Conservation (phyloP, 2,888 invertebrate species). For the Ceraclea dissimilis region DNA sequence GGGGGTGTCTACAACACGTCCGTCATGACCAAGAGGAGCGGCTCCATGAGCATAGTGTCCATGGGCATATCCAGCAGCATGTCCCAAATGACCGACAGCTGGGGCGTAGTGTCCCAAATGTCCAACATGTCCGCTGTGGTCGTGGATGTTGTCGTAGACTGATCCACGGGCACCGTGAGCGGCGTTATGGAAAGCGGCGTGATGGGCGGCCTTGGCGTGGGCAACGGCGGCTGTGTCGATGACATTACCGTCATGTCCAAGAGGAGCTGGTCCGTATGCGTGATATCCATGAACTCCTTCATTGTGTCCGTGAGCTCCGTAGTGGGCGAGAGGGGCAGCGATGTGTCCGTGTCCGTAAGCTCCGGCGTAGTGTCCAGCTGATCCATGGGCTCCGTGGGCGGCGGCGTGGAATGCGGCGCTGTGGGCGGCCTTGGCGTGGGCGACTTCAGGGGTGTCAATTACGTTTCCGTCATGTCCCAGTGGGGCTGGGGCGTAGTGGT, state of each 20-base stretch:
- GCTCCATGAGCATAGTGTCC: conserved; percentile 1
- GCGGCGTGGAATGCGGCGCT: conserved; percentile 29
- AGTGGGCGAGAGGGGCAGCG: conserved; percentile 6
- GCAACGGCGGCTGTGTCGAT: conserved; percentile 18
- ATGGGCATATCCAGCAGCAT: not conserved
- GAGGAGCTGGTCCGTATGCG: conserved; percentile 30
- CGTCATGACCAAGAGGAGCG: conserved; percentile 1
- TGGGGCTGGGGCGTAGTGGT: conserved; percentile 49
- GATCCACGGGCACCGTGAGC: conserved; percentile 15
- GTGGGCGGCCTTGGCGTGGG: conserved; percentile 53
- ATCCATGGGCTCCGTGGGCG: conserved; percentile 16
- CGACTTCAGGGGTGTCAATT: conserved; percentile 55
- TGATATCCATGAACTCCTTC: conserved; percentile 34
- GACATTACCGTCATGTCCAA: conserved; percentile 18
- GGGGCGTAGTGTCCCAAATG: conserved; percentile 3
- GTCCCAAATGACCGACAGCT: not conserved
- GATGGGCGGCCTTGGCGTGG: conserved; percentile 16
- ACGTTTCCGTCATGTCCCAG: conserved; percentile 51
- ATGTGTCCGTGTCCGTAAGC: not conserved
- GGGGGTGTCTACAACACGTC: not conserved
- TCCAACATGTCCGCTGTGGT: conserved; percentile 4
- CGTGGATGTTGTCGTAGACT: conserved; percentile 5
- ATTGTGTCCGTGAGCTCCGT: conserved; percentile 33
- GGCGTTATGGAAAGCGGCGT: conserved; percentile 27
- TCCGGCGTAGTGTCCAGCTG: conserved; percentile 3